Evolutionary conservation across 2,797 vertebrate genomes (phyloP).

Genomic region (Dendrocincla fuliginosa): DNA sequence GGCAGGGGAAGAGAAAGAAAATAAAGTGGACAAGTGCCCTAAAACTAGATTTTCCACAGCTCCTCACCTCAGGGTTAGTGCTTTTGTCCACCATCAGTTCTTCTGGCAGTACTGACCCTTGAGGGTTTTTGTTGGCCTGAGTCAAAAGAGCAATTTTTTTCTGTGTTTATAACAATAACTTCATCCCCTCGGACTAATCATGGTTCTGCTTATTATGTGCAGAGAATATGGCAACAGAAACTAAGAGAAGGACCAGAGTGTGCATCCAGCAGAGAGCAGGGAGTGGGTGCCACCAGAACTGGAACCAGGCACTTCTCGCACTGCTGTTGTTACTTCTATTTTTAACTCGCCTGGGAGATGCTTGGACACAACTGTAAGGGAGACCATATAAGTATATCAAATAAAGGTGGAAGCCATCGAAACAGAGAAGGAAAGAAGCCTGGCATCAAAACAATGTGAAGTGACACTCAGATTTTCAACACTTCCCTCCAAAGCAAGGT

Average conservation of each 20-base stretch:
- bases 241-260: neutral
- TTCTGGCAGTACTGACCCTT: neutral
- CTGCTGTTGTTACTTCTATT: neutral
- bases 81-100: neutral
- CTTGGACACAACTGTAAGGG: neutral
- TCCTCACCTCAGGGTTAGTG: neutral
- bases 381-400: constrained; percentile 8
- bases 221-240: neutral
- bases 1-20: neutral
- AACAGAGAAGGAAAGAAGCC: neutral
- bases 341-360: neutral
- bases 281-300: fast-evolving
- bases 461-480: constrained; percentile 11
- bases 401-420: constrained; percentile 15
- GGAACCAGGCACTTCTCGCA: neutral
- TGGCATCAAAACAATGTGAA: constrained; percentile 1
- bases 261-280: neutral
- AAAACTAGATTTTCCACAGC: neutral
- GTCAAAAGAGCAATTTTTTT: neutral
- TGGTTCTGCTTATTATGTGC: neutral
- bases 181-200: neutral
- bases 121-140: neutral
- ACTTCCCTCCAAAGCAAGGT: constrained; percentile 37
- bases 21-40: neutral
- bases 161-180: neutral